phyloP scores from a whole-genome alignment of 2,888 invertebrate species.

The Lepidocyrtoides sp. region DNA sequence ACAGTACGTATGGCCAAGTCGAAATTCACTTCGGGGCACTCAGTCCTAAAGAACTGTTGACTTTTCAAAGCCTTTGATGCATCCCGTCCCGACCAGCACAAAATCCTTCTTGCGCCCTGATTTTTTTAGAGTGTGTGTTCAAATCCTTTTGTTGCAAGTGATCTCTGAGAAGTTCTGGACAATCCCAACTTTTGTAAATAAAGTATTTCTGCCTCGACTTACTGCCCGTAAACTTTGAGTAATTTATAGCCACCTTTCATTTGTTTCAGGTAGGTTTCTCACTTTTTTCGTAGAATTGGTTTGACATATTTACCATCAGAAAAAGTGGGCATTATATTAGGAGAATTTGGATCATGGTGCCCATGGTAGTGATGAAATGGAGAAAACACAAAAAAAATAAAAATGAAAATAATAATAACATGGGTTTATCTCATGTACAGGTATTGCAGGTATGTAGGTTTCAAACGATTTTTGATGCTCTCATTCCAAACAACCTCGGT shows the following conservation, averaged over 20 bases:
- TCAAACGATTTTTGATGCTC: too few relatives aligned
- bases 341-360: background rate
- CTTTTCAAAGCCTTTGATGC: background rate
- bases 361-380: background rate
- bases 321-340: background rate
- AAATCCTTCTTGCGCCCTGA: background rate
- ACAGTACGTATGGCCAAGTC: background rate
- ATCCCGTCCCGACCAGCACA: background rate
- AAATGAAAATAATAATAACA: background rate
- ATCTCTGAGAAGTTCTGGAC: background rate
- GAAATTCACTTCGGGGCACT: background rate
- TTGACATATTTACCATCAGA: conserved; percentile 31
- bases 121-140: background rate
- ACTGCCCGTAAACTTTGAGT: conserved; percentile 41
- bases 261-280: conserved; percentile 65
- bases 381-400: too few relatives aligned
- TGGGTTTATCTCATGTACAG: too few relatives aligned
- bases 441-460: too few relatives aligned
- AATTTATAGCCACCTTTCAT: conserved; percentile 63
- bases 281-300: conserved; percentile 8
- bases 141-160: background rate
- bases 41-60: background rate
- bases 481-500: too few relatives aligned
- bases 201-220: conserved; percentile 10
- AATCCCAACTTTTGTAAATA: conserved; percentile 65